Conservation (phyloP, 2,797 vertebrate genomes). For the Halcyon badia region DNA sequence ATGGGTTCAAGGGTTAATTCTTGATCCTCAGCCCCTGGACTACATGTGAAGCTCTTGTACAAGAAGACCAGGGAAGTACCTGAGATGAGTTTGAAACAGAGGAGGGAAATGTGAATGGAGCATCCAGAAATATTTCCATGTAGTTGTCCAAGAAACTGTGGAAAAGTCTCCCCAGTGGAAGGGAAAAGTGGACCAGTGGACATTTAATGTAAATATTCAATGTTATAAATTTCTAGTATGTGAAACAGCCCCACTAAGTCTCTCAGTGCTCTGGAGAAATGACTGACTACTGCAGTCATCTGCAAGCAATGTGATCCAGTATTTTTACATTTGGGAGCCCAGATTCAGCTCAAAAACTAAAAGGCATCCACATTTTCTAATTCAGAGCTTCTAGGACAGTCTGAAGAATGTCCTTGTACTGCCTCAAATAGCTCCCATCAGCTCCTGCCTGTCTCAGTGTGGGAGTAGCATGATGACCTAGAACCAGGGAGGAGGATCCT, state of each 20-base stretch:
- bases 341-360: neutral
- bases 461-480: neutral
- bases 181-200: neutral
- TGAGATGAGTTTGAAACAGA: neutral
- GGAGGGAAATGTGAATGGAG: neutral
- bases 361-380: neutral
- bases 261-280: neutral
- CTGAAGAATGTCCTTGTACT: neutral
- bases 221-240: neutral
- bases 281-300: neutral
- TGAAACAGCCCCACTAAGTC: neutral
- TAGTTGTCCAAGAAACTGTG: neutral
- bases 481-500: neutral
- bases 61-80: neutral
- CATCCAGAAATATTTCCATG: neutral
- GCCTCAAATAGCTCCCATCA: neutral
- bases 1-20: neutral
- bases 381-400: neutral
- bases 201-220: neutral
- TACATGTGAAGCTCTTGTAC: neutral
- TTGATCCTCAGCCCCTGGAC: neutral
- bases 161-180: neutral
- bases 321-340: neutral
- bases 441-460: neutral
- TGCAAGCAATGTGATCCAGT: neutral